These are phyloP conservation scores for Acronicta leporina DNA, from an alignment of 2,888 invertebrate species.

Conservation along the genomic window DNA sequence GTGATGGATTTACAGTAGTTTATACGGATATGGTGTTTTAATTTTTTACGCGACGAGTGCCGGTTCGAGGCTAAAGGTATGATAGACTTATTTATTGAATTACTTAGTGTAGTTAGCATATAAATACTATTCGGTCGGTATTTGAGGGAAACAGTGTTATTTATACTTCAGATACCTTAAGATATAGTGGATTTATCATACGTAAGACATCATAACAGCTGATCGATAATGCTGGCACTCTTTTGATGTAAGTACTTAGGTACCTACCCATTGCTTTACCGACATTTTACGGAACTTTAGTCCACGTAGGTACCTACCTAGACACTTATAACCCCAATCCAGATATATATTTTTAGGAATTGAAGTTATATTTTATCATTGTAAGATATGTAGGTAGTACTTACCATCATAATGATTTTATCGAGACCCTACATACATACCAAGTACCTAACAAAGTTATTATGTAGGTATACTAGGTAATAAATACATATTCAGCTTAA, in stretches of 20 bases:
- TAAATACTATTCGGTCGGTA: neutral
- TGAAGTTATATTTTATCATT: neutral
- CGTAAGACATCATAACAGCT: slow-evolving; percentile 30
- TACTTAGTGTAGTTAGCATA: slow-evolving; percentile 16
- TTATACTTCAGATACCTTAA: neutral
- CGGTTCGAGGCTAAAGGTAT: slow-evolving; percentile 45
- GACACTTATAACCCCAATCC: neutral
- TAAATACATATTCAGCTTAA: too few relatives aligned
- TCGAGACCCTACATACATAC: too few relatives aligned
- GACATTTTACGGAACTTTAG: neutral
- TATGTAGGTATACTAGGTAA: too few relatives aligned
- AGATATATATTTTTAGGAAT: neutral
- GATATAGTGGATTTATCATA: neutral
- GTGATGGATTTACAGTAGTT: slow-evolving; percentile 34
- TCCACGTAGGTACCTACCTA: neutral
- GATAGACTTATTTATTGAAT: slow-evolving; percentile 35
- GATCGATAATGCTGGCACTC: slow-evolving; percentile 40
- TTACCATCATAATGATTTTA: too few relatives aligned
- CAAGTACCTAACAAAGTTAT: too few relatives aligned
- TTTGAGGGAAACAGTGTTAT: neutral
- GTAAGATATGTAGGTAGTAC: too few relatives aligned
- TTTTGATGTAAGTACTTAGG: neutral
- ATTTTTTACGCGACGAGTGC: slow-evolving; percentile 35
- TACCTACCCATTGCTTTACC: neutral
- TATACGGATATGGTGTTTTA: slow-evolving; percentile 35